Conservation (phyloP, 1,140 invertebrate species). For the Drosophila prosaltans region DNA sequence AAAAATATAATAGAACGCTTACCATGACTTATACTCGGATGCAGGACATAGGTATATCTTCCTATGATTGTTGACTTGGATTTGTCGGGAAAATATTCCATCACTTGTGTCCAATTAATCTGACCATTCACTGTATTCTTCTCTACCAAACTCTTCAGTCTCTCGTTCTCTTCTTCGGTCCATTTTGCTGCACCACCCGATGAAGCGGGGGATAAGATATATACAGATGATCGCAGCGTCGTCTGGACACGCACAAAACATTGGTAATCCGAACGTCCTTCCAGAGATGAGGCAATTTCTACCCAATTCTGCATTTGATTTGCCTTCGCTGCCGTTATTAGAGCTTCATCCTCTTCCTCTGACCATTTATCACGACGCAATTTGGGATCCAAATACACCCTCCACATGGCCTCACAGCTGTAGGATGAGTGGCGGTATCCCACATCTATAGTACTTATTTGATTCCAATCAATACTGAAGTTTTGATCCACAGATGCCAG, state of each 20-base stretch:
- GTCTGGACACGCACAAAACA: slow-evolving; percentile 87
- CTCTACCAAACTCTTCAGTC: slow-evolving; percentile 84
- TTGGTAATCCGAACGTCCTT: slow-evolving; percentile 86
- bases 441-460: slow-evolving; percentile 83
- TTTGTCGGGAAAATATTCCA: slow-evolving; percentile 85
- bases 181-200: slow-evolving; percentile 82
- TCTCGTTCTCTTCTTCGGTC: slow-evolving; percentile 86
- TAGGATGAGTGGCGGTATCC: slow-evolving; percentile 83
- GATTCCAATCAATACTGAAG: slow-evolving; percentile 75
- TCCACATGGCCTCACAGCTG: slow-evolving; percentile 87
- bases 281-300: slow-evolving; percentile 85
- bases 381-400: slow-evolving; percentile 86
- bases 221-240: slow-evolving; percentile 82
- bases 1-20: neutral
- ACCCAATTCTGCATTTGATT: slow-evolving; percentile 87
- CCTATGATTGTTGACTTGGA: slow-evolving; percentile 87
- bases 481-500: slow-evolving; percentile 45
- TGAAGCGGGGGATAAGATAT: slow-evolving; percentile 63
- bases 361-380: slow-evolving; percentile 87
- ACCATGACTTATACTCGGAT: slow-evolving; percentile 82
- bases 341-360: slow-evolving; percentile 84
- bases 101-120: slow-evolving; percentile 87
- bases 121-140: slow-evolving; percentile 85
- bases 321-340: slow-evolving; percentile 83
- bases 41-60: slow-evolving; percentile 83